Evolutionary conservation across 53 echinoderm and acorn worm genomes (phyloP).

Genomic region (Zoroaster sp.): DNA sequence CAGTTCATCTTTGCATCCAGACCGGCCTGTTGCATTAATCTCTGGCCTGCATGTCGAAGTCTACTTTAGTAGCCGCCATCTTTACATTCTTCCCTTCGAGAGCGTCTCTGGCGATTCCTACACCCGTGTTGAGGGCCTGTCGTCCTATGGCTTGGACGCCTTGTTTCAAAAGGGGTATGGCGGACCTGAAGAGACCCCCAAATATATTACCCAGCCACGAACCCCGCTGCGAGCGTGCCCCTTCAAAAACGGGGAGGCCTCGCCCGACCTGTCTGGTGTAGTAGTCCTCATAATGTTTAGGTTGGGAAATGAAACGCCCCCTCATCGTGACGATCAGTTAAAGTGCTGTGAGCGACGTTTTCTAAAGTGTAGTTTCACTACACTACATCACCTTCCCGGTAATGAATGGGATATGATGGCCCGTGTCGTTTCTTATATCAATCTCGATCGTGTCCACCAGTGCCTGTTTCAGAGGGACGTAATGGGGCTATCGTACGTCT

Average conservation of each 20-base stretch:
- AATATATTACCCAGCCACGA: constrained; percentile 31
- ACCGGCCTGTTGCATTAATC: no score
- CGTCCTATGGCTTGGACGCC: constrained; percentile 34
- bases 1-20: no score
- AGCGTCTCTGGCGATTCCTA: constrained; percentile 48
- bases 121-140: constrained; percentile 47
- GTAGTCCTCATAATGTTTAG: constrained; percentile 13
- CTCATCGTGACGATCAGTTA: background rate
- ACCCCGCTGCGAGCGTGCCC: background rate
- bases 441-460: constrained; percentile 38
- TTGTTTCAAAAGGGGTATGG: constrained; percentile 52
- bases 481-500: constrained; percentile 55
- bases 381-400: constrained; percentile 65
- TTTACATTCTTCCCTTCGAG: constrained; percentile 46
- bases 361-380: constrained; percentile 68
- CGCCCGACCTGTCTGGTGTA: constrained; percentile 2
- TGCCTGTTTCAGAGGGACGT: constrained; percentile 30
- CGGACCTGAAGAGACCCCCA: constrained; percentile 12
- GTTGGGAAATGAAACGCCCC: background rate
- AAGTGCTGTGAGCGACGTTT: constrained; percentile 5
- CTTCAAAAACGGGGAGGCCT: constrained; percentile 7
- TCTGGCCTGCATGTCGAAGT: constrained; percentile 34
- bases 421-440: constrained; percentile 30
- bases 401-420: constrained; percentile 59
- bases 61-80: background rate